Evolutionary conservation across 2,797 vertebrate genomes (phyloP).

Genomic region (Smutsia temminckii): DNA sequence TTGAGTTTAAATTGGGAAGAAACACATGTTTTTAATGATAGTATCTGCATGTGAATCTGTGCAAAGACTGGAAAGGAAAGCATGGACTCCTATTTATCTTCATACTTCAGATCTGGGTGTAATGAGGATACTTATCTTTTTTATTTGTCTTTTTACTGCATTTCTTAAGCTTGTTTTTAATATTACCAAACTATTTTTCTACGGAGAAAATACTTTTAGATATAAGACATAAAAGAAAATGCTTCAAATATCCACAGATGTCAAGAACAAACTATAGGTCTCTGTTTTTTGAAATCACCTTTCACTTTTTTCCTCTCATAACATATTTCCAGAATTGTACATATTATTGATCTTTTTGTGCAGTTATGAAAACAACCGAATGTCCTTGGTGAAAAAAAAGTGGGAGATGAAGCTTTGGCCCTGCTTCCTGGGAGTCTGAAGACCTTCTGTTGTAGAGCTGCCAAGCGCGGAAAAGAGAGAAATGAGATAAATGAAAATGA

Average conservation of each 20-base stretch:
- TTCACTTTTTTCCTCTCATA: not conserved
- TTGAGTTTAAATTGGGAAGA: not conserved
- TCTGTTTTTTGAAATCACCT: not conserved
- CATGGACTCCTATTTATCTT: not conserved
- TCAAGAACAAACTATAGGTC: not conserved
- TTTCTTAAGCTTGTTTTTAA: not conserved
- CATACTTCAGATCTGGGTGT: not conserved
- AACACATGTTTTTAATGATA: not conserved
- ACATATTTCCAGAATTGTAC: not conserved
- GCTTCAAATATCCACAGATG: not conserved
- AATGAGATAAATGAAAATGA: constrained; percentile 56
- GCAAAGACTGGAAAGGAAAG: not conserved
- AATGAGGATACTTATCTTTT: not conserved
- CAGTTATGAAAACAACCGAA: constrained; percentile 49
- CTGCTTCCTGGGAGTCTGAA: not conserved
- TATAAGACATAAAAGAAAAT: not conserved
- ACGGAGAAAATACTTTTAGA: not conserved
- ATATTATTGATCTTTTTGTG: constrained; percentile 7
- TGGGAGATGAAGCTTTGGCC: constrained; percentile 51
- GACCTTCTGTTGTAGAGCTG: constrained; percentile 7
- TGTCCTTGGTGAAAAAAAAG: constrained; percentile 43
- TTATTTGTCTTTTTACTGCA: not conserved
- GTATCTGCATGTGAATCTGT: not conserved
- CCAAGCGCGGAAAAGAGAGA: constrained; percentile 39
- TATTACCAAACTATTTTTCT: not conserved